phyloP scores from a whole-genome alignment of 1,140 invertebrate genomes.

The Drosophila santomea region DNA sequence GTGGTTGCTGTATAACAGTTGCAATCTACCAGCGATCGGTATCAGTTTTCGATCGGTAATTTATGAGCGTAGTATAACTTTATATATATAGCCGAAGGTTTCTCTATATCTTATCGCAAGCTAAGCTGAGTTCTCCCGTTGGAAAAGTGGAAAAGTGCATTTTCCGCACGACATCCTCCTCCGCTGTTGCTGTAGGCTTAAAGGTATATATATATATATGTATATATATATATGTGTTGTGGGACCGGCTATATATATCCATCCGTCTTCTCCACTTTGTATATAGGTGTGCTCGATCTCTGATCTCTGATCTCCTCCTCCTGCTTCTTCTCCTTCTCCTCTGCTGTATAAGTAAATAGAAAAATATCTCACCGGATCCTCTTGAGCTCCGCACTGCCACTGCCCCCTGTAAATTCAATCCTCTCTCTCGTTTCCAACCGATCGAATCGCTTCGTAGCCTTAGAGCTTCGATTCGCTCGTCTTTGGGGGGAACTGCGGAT shows the following conservation, averaged over 20 bases:
- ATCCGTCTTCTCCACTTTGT: conserved; percentile 23
- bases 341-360: conserved; percentile 61
- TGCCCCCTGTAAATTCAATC: conserved; percentile 47
- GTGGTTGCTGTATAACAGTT: conserved; percentile 66
- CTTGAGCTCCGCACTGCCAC: conserved; percentile 37
- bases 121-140: conserved; percentile 45
- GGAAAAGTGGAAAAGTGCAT: conserved; percentile 45
- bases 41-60: conserved; percentile 51
- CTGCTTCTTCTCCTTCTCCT: conserved; percentile 7
- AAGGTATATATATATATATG: conserved; percentile 16
- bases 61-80: conserved; percentile 40
- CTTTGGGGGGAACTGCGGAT: conserved; percentile 53
- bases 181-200: conserved; percentile 34
- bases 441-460: conserved; percentile 10
- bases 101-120: conserved; percentile 45
- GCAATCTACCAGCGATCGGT: conserved; percentile 66
- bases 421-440: conserved; percentile 10
- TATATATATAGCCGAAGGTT: conserved; percentile 52
- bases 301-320: conserved; percentile 1
- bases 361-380: conserved; percentile 55
- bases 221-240: conserved; percentile 9
- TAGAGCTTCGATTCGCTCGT: conserved; percentile 79
- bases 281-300: conserved; percentile 42
- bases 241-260: conserved; percentile 13
- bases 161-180: conserved; percentile 5